A percentile compares a stretch with the other conserved stretches of the same genome.
Evolutionary conservation across 1,140 invertebrate genomes (phyloP).

Genomic region (Colletes gigas): DNA sequence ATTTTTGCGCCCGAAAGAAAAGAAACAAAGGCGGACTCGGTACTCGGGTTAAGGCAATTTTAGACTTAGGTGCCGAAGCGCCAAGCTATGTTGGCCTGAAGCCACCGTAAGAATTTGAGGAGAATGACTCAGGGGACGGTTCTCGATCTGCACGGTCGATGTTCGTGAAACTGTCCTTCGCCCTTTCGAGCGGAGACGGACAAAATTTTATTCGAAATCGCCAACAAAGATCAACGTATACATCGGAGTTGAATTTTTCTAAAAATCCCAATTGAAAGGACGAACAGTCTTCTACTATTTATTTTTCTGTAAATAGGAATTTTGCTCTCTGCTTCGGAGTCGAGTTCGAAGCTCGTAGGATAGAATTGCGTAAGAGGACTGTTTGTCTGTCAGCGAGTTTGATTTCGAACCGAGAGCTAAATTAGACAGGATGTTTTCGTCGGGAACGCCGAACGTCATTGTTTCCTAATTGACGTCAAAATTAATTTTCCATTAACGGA

Average conservation of each 20-base stretch:
- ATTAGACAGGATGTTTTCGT: background rate
- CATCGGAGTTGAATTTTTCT: too few relatives aligned
- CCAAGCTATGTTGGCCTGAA: conserved; percentile 72
- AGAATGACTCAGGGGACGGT: conserved; percentile 62
- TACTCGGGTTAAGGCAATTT: conserved; percentile 72
- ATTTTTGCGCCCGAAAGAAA: conserved; percentile 32
- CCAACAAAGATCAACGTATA: too few relatives aligned
- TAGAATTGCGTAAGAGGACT: background rate
- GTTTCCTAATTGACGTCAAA: conserved; percentile 2
- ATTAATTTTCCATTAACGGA: conserved; percentile 4
- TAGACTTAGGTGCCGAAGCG: conserved; percentile 72
- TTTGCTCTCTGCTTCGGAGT: background rate
- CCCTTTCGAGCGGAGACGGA: background rate
- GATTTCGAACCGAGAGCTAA: background rate
- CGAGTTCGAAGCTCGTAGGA: background rate
- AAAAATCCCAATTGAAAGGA: too few relatives aligned
- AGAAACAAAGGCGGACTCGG: conserved; percentile 37
- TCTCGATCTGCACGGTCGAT: conserved; percentile 27
- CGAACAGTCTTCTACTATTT: too few relatives aligned
- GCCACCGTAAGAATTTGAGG: conserved; percentile 60
- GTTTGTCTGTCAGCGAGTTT: background rate
- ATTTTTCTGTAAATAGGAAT: too few relatives aligned
- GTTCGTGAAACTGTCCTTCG: conserved; percentile 17
- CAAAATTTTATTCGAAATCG: too few relatives aligned
- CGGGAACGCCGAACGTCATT: too few relatives aligned